These are phyloP conservation scores for Brachypteracias leptosomus DNA, from an alignment of 2,113 vertebrate species.

Conservation along the genomic window DNA sequence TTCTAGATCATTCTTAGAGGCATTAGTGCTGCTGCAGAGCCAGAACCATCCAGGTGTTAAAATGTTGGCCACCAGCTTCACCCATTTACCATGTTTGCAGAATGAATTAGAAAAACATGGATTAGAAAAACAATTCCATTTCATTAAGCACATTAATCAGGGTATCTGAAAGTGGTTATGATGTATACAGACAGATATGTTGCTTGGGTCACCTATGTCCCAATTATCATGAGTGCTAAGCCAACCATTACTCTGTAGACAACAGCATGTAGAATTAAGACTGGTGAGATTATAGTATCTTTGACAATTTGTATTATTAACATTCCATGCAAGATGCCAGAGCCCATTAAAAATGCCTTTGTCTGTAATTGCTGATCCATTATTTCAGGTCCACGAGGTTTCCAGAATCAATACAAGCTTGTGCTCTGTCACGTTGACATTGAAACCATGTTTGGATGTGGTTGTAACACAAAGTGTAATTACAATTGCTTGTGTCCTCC, in stretches of 20 bases:
- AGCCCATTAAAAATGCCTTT: background rate
- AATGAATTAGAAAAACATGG: background rate
- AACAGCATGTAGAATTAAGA: background rate
- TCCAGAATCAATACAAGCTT: background rate
- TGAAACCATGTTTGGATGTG: background rate
- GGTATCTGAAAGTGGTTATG: background rate
- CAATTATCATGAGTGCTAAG: background rate
- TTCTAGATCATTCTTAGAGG: background rate
- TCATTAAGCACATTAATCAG: background rate
- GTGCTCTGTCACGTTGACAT: background rate
- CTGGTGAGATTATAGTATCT: background rate
- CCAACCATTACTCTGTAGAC: background rate
- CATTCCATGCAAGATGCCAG: background rate
- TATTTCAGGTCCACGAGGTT: background rate
- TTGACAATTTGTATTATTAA: background rate
- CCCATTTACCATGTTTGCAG: background rate
- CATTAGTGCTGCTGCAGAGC: background rate
- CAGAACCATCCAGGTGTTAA: background rate
- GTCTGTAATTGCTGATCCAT: background rate
- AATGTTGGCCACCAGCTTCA: background rate
- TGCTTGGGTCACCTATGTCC: background rate
- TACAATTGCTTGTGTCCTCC: background rate
- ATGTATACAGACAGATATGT: background rate
- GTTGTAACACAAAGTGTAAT: background rate
- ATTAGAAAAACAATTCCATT: background rate